These are phyloP conservation scores for Mola mola DNA, from an alignment of 2,113 vertebrate genomes.

Conservation along the genomic window DNA sequence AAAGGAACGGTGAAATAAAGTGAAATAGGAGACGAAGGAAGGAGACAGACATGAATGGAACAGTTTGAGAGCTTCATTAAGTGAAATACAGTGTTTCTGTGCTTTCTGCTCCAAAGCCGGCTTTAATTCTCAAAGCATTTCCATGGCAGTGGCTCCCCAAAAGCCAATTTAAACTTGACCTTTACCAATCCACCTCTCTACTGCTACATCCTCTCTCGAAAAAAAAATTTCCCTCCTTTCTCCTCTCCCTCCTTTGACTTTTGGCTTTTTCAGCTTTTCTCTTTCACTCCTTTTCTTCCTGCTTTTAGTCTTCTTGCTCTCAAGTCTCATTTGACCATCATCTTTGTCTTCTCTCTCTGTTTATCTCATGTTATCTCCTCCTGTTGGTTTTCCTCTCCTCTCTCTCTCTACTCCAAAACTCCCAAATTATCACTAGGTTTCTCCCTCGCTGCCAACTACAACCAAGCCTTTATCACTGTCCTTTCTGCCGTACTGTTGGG, in stretches of 20 bases:
- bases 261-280: background rate
- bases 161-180: constrained; percentile 70
- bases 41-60: background rate
- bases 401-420: constrained; percentile 29
- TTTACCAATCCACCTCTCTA: constrained; percentile 55
- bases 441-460: constrained; percentile 28
- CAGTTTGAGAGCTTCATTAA: constrained; percentile 42
- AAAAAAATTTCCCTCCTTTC: too few species aligned
- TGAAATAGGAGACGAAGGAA: background rate
- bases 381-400: constrained; percentile 10
- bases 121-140: constrained; percentile 69
- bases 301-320: background rate
- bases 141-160: constrained; percentile 54
- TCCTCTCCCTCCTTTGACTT: background rate
- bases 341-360: background rate
- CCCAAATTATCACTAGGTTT: constrained; percentile 44
- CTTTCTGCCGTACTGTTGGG: too few species aligned
- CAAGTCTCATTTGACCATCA: background rate
- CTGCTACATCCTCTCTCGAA: constrained; percentile 18
- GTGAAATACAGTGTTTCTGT: constrained; percentile 34
- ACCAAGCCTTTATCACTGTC: constrained; percentile 45
- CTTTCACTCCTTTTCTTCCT: background rate
- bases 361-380: constrained; percentile 18
- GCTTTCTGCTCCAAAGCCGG: constrained; percentile 27
- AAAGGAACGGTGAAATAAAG: too few species aligned